Evolutionary conservation across 2,888 invertebrate species (phyloP).

Genomic region (Coleophora flavipennella): DNA sequence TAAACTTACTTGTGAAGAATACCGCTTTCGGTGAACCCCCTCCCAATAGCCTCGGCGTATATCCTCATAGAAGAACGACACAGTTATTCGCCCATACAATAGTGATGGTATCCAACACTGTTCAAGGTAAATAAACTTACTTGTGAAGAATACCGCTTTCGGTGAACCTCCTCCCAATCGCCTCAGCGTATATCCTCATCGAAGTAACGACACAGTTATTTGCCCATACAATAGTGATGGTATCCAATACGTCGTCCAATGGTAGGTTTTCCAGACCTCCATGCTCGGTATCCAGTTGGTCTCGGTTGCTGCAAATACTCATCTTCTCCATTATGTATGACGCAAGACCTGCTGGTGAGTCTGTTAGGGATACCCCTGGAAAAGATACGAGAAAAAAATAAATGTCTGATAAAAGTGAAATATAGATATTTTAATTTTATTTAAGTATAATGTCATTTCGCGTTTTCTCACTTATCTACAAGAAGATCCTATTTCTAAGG

Average conservation of each 20-base stretch:
- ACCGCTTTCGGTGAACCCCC: slow-evolving; percentile 22
- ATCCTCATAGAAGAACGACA: slow-evolving; percentile 82
- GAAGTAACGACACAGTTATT: slow-evolving; percentile 84
- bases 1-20: slow-evolving; percentile 36
- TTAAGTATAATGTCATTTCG: no score
- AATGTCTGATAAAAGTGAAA: no score
- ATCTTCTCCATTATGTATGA: slow-evolving; percentile 94
- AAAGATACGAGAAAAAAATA: no score
- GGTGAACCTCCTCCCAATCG: slow-evolving; percentile 25
- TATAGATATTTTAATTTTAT: no score
- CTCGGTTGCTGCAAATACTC: slow-evolving; percentile 76
- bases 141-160: slow-evolving; percentile 33
- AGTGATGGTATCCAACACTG: slow-evolving; percentile 84
- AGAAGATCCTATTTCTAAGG: no score
- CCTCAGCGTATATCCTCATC: slow-evolving; percentile 82
- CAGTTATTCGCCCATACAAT: slow-evolving; percentile 84
- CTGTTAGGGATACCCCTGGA: slow-evolving; percentile 77
- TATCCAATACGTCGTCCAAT: slow-evolving; percentile 83
- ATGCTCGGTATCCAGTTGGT: slow-evolving; percentile 69
- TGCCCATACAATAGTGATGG: slow-evolving; percentile 86
- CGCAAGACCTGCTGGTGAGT: slow-evolving; percentile 88
- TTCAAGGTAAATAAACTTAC: slow-evolving; percentile 57
- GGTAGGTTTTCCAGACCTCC: slow-evolving; percentile 77
- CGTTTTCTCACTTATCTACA: no score
- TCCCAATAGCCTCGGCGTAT: slow-evolving; percentile 76